Conservation (phyloP, 2,113 vertebrate genomes). For the Bombycilla garrulus region DNA sequence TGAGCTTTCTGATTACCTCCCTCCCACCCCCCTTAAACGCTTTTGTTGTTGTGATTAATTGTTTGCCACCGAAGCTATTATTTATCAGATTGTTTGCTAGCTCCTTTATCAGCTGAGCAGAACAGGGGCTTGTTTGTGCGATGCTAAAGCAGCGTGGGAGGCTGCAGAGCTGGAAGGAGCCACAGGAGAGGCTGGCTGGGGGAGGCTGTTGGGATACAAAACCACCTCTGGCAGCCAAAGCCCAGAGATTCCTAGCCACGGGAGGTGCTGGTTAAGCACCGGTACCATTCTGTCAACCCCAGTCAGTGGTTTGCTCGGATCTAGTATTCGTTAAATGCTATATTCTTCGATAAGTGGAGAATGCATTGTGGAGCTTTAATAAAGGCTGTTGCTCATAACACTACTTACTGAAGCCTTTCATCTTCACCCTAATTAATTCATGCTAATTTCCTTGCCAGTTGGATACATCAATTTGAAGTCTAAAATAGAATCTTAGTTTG, state of each 20-base stretch:
- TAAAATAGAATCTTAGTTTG: constrained; percentile 61
- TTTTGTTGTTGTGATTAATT: neutral
- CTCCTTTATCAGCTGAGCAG: neutral
- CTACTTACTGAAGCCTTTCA: constrained; percentile 40
- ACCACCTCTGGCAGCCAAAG: neutral
- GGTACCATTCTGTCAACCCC: neutral
- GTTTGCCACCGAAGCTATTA: neutral
- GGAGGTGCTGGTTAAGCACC: neutral
- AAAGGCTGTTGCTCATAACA: constrained; percentile 31
- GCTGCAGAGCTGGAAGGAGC: neutral
- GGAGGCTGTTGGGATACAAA: neutral
- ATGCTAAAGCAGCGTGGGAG: neutral
- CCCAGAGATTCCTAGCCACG: neutral
- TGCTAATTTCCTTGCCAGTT: constrained; percentile 61
- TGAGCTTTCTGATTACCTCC: neutral
- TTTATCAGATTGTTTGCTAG: constrained; percentile 18
- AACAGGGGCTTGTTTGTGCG: neutral
- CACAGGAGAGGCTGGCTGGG: neutral
- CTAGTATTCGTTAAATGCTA: neutral
- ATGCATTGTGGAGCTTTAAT: constrained; percentile 36
- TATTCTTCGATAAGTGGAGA: neutral
- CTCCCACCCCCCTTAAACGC: neutral
- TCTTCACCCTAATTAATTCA: constrained; percentile 63
- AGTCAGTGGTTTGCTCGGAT: neutral
- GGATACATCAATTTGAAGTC: constrained; percentile 56